phyloP scores from a whole-genome alignment of 2,797 vertebrate genomes.

The Pteropus rufus region DNA sequence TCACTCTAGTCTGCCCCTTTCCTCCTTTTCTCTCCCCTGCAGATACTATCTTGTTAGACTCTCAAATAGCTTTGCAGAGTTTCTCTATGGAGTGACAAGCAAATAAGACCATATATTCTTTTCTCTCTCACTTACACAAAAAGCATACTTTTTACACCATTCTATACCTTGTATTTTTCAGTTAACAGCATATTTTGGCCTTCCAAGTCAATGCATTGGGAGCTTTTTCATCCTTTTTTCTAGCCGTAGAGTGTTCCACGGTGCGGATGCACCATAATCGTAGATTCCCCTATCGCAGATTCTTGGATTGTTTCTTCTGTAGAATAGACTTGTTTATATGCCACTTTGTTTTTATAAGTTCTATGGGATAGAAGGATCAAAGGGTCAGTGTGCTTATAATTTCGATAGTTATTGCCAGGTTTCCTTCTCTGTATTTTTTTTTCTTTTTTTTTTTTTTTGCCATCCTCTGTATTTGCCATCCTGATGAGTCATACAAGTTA shows the following conservation, averaged over 20 bases:
- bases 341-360: slow-evolving; percentile 16
- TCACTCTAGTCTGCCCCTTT: neutral
- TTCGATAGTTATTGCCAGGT: neutral
- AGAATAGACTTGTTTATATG: neutral
- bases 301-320: neutral
- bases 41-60: neutral
- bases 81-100: neutral
- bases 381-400: neutral
- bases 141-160: neutral
- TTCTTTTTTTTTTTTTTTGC: no score
- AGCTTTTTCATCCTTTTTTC: neutral
- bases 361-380: neutral
- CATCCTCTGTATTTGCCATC: neutral
- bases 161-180: neutral
- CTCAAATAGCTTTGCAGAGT: neutral
- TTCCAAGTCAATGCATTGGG: neutral
- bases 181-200: neutral
- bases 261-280: neutral
- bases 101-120: neutral
- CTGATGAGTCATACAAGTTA: neutral
- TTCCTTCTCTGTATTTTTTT: neutral
- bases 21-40: neutral
- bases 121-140: neutral
- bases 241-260: neutral
- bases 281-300: neutral